phyloP scores from a whole-genome alignment of 2,888 invertebrate species.

The Ennomos fuscantarius region DNA sequence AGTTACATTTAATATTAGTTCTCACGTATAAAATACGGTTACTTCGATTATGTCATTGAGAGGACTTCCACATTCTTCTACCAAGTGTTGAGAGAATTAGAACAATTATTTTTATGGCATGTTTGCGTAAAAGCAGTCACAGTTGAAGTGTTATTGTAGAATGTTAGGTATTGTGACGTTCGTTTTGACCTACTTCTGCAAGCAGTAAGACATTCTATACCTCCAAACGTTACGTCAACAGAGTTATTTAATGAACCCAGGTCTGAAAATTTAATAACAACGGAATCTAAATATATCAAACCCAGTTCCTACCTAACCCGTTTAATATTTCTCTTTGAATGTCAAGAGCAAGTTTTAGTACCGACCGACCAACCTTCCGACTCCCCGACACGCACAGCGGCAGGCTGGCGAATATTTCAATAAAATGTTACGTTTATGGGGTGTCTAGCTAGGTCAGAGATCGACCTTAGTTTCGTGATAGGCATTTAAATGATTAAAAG shows the following conservation, averaged over 20 bases:
- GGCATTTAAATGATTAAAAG: too few species aligned
- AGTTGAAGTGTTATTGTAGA: too few species aligned
- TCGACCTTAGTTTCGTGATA: not conserved
- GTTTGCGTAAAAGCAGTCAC: too few species aligned
- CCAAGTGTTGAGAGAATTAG: too few species aligned
- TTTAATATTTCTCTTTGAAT: constrained; percentile 27
- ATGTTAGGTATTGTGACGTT: too few species aligned
- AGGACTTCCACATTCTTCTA: too few species aligned
- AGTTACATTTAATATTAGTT: too few species aligned
- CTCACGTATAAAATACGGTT: too few species aligned
- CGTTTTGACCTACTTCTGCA: too few species aligned
- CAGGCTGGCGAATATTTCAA: constrained; percentile 7
- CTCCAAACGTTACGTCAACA: not conserved
- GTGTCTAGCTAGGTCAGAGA: not conserved
- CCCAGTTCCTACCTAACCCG: constrained; percentile 5
- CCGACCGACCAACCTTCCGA: not conserved
- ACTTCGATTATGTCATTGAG: too few species aligned
- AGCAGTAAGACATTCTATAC: too few species aligned
- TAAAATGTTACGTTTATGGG: not conserved
- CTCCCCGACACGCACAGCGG: not conserved
- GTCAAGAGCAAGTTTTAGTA: constrained; percentile 24
- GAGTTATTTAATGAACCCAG: constrained; percentile 4
- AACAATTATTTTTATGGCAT: too few species aligned
- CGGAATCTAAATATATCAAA: constrained; percentile 13
- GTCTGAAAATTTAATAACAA: constrained; percentile 4